Evolutionary conservation across 2,113 vertebrate genomes (phyloP), one percentile per base, ranked within the genome.

Genomic region (Oenanthe melanoleuca): DNA sequence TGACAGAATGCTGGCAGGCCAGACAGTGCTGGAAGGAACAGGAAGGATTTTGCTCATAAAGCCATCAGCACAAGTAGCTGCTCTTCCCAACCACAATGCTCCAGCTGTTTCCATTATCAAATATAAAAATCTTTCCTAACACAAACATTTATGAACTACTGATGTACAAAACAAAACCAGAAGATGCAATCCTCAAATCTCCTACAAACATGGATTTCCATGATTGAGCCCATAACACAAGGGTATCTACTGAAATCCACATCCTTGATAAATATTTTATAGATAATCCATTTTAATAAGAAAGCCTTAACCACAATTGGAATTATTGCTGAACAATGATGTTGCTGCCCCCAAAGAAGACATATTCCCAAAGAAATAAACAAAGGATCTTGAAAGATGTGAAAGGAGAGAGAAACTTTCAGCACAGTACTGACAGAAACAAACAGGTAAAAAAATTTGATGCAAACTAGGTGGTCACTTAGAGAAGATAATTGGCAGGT

Each of bases 91-190:
- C 40, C 57, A 44, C 0, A 4, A 71, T 66, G n/a, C 20, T 53
- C 65, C 80, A 87, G 80, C 87, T 89, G 89, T 29, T 94, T 56
- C 87, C 89, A 71, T 47, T 47, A 60, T 40, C 81, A 66, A 83
- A n/a, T 61, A 89, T 2, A 80, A 67, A 73, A 86, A 78, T 33
- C 25, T 37, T n/a, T 65, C 67, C 34, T 61, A 44, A 72, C 10
- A 5, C 63, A n/a, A 86, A 50, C 60, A 31, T 34, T 73, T 64
- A 65, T 6, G 17, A 74, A 69, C 8, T 28, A 44, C 26, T 67
- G 17, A 72, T 38, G n/a, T 50, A 50, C 33, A 65, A 49, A 79
- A 81, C 3, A 29, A 74, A 86, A 69, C 15, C 66, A 80, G 49
- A 72, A 70, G 40, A 37, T 72, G 22, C n/a, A 60, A 8, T 25